Percentiles rank a stretch among this genome's conserved stretches.
Evolutionary conservation across 2,113 vertebrate species (phyloP).

Genomic region (Apeltes quadracus): DNA sequence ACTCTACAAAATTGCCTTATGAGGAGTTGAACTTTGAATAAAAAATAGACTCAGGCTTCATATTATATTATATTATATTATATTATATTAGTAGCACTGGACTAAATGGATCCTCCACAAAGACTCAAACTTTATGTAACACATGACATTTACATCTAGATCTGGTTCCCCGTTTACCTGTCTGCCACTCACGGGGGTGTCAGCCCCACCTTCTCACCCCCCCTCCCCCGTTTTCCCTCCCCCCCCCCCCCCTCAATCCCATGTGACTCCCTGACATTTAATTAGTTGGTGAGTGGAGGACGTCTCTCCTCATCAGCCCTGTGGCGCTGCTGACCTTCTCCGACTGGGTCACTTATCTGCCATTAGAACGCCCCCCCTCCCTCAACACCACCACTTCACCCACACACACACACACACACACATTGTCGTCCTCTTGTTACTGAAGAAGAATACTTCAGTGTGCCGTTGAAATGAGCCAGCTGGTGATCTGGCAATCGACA

Average conservation of each 20-base stretch:
- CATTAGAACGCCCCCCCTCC: slow-evolving; percentile 65
- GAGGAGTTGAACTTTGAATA: neutral
- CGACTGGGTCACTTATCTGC: slow-evolving; percentile 76
- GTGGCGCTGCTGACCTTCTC: slow-evolving; percentile 80
- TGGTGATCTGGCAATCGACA: slow-evolving; percentile 41
- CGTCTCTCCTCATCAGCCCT: slow-evolving; percentile 74
- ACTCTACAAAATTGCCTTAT: too few species aligned
- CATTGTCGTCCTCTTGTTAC: slow-evolving; percentile 14
- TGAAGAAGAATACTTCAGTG: slow-evolving; percentile 29
- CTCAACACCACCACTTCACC: neutral
- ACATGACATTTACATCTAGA: slow-evolving; percentile 70
- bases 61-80: too few species aligned
- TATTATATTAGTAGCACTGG: neutral
- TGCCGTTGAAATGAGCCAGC: slow-evolving; percentile 43
- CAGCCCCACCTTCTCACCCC: neutral
- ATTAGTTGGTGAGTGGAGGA: slow-evolving; percentile 80
- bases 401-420: slow-evolving; percentile 12
- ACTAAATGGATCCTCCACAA: neutral
- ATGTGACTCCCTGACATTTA: slow-evolving; percentile 82
- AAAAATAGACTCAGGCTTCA: neutral
- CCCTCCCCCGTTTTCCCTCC: neutral
- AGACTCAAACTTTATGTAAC: slow-evolving; percentile 56
- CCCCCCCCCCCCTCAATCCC: slow-evolving; percentile 27
- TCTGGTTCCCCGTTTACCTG: slow-evolving; percentile 53
- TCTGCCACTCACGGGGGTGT: slow-evolving; percentile 32